Evolutionary conservation across 2,113 vertebrate genomes (phyloP).

Genomic region (Caracal caracal): DNA sequence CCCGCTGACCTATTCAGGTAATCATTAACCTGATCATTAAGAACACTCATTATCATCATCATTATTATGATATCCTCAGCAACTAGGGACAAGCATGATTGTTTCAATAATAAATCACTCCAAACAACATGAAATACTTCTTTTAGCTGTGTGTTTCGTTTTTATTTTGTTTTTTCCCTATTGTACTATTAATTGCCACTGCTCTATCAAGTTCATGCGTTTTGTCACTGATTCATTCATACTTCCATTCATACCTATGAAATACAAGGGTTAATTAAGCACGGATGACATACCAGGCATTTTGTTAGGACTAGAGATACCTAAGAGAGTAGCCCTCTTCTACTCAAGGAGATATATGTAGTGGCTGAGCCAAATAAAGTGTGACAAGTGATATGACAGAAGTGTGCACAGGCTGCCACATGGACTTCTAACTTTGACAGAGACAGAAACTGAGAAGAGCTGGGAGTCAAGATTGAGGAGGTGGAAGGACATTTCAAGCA

Average conservation of each 20-base stretch:
- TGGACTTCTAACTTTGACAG: background rate
- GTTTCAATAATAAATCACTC: constrained; percentile 11
- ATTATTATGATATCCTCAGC: background rate
- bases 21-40: background rate
- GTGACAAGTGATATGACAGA: background rate
- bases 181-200: background rate
- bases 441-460: background rate
- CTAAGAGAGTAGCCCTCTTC: background rate
- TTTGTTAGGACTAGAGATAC: background rate
- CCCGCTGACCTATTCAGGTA: background rate
- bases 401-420: background rate
- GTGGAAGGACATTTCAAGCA: background rate
- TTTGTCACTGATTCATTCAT: background rate
- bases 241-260: background rate
- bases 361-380: background rate
- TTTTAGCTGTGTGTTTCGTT: background rate
- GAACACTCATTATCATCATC: background rate
- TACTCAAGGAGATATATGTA: background rate
- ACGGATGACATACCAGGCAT: background rate
- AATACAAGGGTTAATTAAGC: background rate
- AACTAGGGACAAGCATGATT: background rate
- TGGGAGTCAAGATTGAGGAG: background rate
- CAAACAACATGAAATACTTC: background rate
- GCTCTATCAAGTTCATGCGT: background rate
- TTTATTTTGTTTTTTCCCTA: background rate